These are phyloP conservation scores for Poeciliopsis infans DNA, from an alignment of 2,797 vertebrate genomes.

Conservation along the genomic window DNA sequence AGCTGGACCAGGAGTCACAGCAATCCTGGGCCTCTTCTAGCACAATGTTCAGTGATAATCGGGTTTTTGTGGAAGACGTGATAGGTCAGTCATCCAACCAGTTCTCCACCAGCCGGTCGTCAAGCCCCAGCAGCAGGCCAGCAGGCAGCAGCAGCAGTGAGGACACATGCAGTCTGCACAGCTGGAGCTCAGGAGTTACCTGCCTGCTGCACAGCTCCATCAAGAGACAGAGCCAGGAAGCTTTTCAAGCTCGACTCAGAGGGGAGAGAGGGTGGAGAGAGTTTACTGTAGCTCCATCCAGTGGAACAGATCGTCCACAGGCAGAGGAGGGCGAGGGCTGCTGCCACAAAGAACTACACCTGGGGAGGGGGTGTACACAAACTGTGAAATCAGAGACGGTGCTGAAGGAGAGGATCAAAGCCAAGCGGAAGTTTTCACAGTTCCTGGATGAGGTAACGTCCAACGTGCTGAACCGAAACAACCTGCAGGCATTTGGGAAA, in stretches of 20 bases:
- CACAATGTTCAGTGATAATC: slow-evolving; percentile 30
- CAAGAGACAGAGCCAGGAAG: slow-evolving; percentile 68
- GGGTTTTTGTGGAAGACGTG: slow-evolving; percentile 62
- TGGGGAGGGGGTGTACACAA: slow-evolving; percentile 51
- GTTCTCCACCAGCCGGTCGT: slow-evolving; percentile 41
- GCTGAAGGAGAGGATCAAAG: slow-evolving; percentile 76
- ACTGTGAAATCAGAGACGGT: slow-evolving; percentile 55
- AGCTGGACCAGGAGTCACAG: background rate
- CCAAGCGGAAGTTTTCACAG: slow-evolving; percentile 87
- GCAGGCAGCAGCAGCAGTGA: slow-evolving; percentile 65
- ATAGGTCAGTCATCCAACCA: slow-evolving; percentile 29
- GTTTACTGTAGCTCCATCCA: slow-evolving; percentile 24
- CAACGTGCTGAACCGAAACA: slow-evolving; percentile 82
- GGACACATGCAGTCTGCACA: slow-evolving; percentile 60
- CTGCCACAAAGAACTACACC: slow-evolving; percentile 21
- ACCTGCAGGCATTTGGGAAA: slow-evolving; percentile 78
- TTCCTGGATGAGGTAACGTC: slow-evolving; percentile 89
- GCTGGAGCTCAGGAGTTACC: slow-evolving; percentile 67
- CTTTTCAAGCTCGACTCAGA: slow-evolving; percentile 57
- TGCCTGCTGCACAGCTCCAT: slow-evolving; percentile 58
- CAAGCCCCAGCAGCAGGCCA: slow-evolving; percentile 50
- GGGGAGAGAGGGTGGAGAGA: slow-evolving; percentile 41
- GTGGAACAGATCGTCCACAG: slow-evolving; percentile 24
- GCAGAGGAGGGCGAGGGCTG: slow-evolving; percentile 24
- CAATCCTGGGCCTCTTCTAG: slow-evolving; percentile 24